Evolutionary conservation across 2,113 vertebrate species (phyloP), one percentile per base, ranked within the genome.

Genomic region (Onychostruthus taczanowskii): DNA sequence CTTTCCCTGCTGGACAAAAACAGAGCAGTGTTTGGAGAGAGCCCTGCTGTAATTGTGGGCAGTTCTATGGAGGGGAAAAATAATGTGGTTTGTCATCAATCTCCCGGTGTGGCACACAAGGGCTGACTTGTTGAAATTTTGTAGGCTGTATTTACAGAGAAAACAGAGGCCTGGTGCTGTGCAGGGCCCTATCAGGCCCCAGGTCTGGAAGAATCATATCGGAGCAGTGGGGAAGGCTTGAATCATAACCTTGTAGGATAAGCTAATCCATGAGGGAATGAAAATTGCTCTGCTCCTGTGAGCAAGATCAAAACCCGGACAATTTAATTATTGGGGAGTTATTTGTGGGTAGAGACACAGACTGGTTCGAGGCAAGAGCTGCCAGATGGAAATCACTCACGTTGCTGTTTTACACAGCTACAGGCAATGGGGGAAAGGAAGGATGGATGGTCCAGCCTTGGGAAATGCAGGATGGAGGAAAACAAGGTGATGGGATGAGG

Each of bases 91-190:
- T 98, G 97, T 97, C 98, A 97, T 98, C 97, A 98, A 97, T 98
- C 97, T 98, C 95, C 96, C 89, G 53, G 52, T 72, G 97, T 97
- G 97, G 96, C 96, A 97, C 94, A 98, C 96, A 98, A 98, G 97
- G 97, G 96, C 95, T 93, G 97, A 97, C 97, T 98, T 98, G 98
- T 98, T 98, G 98, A 98, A 98, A 98, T 95, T 92, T 96, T 95
- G 96, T 96, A 95, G 98, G 94, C 94, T 98, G 96, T 98, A 97
- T 98, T 98, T 98, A 98, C 95, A 98, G 97, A 98, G 97, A 98
- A 98, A 98, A 98, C 97, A 98, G 84, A 97, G 98, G 77, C 91
- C 93, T 84, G 96, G 93, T 96, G 98, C 97, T 89, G 95, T 74
- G 87, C 90, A 39, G 92, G 93, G 95, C 95, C 96, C 95, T 95